Evolutionary conservation across 1,140 invertebrate genomes (phyloP).

Genomic region (Metaphire vulgaris): DNA sequence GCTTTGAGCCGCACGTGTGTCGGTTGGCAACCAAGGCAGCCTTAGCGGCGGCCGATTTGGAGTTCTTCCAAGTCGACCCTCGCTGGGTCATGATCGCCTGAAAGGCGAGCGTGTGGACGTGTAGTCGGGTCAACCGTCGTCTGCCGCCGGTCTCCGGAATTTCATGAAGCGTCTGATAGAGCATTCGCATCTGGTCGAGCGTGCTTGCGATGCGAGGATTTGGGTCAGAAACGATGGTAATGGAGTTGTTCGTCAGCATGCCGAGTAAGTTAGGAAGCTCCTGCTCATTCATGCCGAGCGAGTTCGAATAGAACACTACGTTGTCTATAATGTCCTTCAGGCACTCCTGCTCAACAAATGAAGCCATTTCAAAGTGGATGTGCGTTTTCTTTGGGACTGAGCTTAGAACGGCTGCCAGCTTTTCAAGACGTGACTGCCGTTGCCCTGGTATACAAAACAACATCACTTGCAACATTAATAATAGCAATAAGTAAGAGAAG

Average conservation of each 20-base stretch:
- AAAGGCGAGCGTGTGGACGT: constrained; percentile 79
- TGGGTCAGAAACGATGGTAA: constrained; percentile 69
- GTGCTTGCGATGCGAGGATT: constrained; percentile 72
- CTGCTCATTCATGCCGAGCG: constrained; percentile 84
- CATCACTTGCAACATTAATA: no score
- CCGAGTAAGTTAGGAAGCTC: constrained; percentile 72
- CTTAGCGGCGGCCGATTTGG: constrained; percentile 71
- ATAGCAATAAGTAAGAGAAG: no score
- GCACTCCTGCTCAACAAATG: constrained; percentile 67
- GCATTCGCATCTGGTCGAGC: constrained; percentile 73
- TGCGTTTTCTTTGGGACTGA: constrained; percentile 58
- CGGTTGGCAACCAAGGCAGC: constrained; percentile 75
- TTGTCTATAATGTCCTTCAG: constrained; percentile 62
- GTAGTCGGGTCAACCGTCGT: constrained; percentile 66
- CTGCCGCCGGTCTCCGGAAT: constrained; percentile 36
- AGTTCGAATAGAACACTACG: constrained; percentile 70
- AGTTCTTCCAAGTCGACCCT: constrained; percentile 65
- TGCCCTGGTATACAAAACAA: constrained; percentile 53
- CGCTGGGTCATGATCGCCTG: constrained; percentile 72
- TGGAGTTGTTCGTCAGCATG: constrained; percentile 63
- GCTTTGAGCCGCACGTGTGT: constrained; percentile 68
- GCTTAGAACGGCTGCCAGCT: constrained; percentile 64
- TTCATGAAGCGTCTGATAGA: constrained; percentile 56
- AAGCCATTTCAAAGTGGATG: constrained; percentile 83
- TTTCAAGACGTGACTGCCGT: constrained; percentile 59